Base-by-base conservation (phyloP, 2,888 invertebrate species). In the Choristoneura rosaceana region DNA sequence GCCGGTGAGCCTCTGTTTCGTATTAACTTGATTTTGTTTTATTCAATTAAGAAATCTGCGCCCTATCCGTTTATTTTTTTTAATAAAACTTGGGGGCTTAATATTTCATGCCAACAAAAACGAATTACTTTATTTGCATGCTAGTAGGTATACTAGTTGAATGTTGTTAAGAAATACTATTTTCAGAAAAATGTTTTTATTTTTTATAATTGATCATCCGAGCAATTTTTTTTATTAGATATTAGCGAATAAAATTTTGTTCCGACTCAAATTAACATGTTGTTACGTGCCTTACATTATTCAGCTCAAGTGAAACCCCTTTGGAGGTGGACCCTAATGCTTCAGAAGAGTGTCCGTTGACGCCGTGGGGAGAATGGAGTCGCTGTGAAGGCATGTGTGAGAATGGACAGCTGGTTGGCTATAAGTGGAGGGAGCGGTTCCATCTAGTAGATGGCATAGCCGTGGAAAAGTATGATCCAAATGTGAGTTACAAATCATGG, bases 381-480 rank as follows among this genome's bases (percentile, higher is more conserved):
- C 75, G 81, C 0, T 93, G 93, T 73, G 91, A 91, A n/a, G 93
- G 93, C 0, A 66, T 80, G 0, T 93, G 93, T 73, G 82, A 82
- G 7, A 80, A 84, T 0, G 88, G 87, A 4, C 84, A 77, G 68
- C 75, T 91, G 4, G 75, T 69, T 2, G 93, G 93, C 0, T 88
- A 86, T 76, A 82, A 82, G 58, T 89, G 91, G 89, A 81, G 91
- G 43, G 90, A 90, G 74, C 77, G 93, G 7, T 91, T 90, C 75
- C 92, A 92, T 71, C 76, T 92, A n/a, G 90, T 92, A 0, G 89
- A 92, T 14, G 92, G 91, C 0, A 74, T 89, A 0, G 85, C 92
- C 17, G 85, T 92, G 0, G 92, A 91, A 76, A 92, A 90, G 77
- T 93, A 91, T 76, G 89, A 92, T 71, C 91, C 90, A 12, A 79